A percentile compares a stretch with the other conserved stretches of the same genome.
phyloP scores from a whole-genome alignment of 2,797 vertebrate species.

The Platalea minor region DNA sequence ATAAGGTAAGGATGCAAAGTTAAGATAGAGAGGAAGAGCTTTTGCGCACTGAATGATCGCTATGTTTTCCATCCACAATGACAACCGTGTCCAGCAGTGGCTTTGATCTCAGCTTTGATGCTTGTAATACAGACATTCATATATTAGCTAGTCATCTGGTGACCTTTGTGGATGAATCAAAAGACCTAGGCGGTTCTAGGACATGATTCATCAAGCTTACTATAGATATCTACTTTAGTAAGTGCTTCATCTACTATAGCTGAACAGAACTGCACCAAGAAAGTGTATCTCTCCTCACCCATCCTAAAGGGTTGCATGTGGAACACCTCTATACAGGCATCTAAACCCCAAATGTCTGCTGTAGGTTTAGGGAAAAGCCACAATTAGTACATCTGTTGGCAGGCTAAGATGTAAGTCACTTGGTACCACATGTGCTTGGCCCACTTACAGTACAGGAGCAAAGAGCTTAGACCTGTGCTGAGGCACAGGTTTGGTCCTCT shows the following conservation, averaged over 20 bases:
- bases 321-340: not conserved
- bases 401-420: not conserved
- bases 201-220: not conserved
- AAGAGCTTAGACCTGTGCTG: not conserved
- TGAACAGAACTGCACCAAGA: not conserved
- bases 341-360: not conserved
- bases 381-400: not conserved
- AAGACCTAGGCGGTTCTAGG: not conserved
- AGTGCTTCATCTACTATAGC: not conserved
- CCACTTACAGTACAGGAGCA: not conserved
- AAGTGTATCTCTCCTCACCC: not conserved
- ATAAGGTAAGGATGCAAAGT: not conserved
- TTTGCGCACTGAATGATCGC: not conserved
- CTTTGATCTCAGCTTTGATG: not conserved
- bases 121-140: not conserved
- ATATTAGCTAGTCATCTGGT: not conserved
- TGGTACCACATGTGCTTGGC: not conserved
- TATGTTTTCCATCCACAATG: not conserved
- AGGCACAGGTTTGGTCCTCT: not conserved
- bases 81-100: not conserved
- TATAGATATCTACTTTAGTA: not conserved
- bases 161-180: not conserved
- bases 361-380: not conserved
- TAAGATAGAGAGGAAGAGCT: not conserved
- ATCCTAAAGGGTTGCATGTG: not conserved